A percentile compares a stretch with the other conserved stretches of the same genome.
phyloP scores from a whole-genome alignment of 2,113 vertebrate genomes.

The Xiphophorus couchianus region DNA sequence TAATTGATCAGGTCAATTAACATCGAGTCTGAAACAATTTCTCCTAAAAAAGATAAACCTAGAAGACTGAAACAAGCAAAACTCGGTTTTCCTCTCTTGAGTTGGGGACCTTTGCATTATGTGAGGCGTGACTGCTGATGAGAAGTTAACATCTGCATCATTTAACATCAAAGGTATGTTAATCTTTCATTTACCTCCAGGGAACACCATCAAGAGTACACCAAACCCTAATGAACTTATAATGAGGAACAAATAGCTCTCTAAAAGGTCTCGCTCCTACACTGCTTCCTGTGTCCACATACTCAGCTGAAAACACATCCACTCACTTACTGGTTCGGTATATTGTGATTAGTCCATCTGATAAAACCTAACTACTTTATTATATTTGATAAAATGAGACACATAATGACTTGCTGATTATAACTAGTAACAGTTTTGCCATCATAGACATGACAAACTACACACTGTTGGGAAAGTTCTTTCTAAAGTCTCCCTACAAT shows the following conservation, averaged over 20 bases:
- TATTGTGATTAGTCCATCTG: background rate
- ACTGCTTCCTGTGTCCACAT: slow-evolving; percentile 58
- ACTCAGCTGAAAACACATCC: slow-evolving; percentile 22
- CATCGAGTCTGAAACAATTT: background rate
- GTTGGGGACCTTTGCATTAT: slow-evolving; percentile 1
- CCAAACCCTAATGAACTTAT: slow-evolving; percentile 66
- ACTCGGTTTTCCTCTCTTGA: slow-evolving; percentile 1
- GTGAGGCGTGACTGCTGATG: slow-evolving; percentile 63
- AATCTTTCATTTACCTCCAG: slow-evolving; percentile 74
- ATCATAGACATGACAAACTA: slow-evolving; percentile 58
- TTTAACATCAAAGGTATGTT: slow-evolving; percentile 62
- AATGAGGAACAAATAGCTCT: slow-evolving; percentile 73
- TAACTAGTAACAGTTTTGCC: slow-evolving; percentile 44
- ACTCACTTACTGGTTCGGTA: slow-evolving; percentile 23
- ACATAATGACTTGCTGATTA: too few species aligned
- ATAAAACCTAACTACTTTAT: background rate
- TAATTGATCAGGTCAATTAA: background rate
- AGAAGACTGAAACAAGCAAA: background rate
- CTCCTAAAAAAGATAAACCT: background rate
- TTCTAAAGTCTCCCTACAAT: slow-evolving; percentile 67
- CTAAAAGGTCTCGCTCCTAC: slow-evolving; percentile 54
- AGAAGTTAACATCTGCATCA: slow-evolving; percentile 69
- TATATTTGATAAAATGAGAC: background rate
- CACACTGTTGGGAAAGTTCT: slow-evolving; percentile 60
- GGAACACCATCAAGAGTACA: slow-evolving; percentile 52